phyloP scores from a whole-genome alignment of 2,797 vertebrate species.

The Channallabes apus region DNA sequence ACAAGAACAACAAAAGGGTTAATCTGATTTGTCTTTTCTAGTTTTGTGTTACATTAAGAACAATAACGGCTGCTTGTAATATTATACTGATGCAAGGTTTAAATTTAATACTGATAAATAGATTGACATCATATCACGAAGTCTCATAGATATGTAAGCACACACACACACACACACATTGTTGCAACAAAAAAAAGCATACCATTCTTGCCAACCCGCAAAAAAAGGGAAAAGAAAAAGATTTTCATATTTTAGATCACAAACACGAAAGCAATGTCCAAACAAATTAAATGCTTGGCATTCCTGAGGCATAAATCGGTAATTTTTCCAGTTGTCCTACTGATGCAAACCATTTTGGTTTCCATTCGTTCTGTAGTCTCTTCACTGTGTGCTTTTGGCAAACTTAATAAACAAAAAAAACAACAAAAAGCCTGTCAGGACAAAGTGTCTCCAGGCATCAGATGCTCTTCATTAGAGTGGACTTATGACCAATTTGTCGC shows the following conservation, averaged over 20 bases:
- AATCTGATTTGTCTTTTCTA: background rate
- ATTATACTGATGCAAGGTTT: background rate
- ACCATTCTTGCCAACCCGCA: too few species aligned
- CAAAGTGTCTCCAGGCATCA: constrained; percentile 47
- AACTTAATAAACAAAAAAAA: constrained; percentile 17
- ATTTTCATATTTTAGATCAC: background rate
- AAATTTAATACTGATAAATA: background rate
- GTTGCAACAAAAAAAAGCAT: too few species aligned
- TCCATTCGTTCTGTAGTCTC: constrained; percentile 25
- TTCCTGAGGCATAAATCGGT: constrained; percentile 1
- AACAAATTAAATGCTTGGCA: background rate
- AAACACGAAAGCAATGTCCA: background rate
- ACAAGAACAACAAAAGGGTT: background rate
- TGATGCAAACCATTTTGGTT: constrained; percentile 32
- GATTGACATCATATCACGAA: background rate
- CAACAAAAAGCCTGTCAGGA: background rate
- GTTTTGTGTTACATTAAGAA: background rate
- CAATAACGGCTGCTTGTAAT: background rate
- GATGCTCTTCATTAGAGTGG: constrained; percentile 58
- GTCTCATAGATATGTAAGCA: background rate
- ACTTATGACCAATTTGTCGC: constrained; percentile 63
- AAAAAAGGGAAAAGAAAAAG: background rate
- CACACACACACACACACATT: background rate
- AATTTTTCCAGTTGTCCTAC: constrained; percentile 28
- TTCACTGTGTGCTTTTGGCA: constrained; percentile 24